Evolutionary conservation across 2,113 vertebrate species (phyloP).

Genomic region (Python bivittatus): DNA sequence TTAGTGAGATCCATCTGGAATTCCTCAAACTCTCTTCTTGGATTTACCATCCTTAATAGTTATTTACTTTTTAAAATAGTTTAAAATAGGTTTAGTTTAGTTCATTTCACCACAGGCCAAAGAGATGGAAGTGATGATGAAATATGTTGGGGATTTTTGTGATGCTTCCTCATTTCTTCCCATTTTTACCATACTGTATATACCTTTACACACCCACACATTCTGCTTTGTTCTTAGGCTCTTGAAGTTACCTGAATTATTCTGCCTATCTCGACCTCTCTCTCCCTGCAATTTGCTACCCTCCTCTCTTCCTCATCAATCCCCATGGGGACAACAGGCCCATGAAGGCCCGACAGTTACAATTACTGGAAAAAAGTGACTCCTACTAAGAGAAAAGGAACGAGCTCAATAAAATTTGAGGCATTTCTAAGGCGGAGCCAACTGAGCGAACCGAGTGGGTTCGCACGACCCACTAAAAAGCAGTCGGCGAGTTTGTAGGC

Average conservation of each 20-base stretch:
- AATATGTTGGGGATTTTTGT: not conserved
- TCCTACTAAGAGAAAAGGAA: not conserved
- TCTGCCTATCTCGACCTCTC: not conserved
- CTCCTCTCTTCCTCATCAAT: not conserved
- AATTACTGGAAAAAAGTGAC: not conserved
- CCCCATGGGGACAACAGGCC: not conserved
- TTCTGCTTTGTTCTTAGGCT: not conserved
- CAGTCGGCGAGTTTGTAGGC: not conserved
- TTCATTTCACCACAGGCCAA: not conserved
- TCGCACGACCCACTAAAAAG: not conserved
- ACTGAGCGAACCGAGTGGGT: not conserved
- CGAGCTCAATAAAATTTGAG: not conserved
- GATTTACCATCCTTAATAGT: not conserved
- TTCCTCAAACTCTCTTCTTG: not conserved
- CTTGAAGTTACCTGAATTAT: not conserved
- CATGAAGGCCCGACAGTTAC: not conserved
- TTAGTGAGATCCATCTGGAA: not conserved
- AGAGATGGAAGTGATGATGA: not conserved
- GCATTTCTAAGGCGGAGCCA: not conserved
- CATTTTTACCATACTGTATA: not conserved
- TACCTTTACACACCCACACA: accelerated
- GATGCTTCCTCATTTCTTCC: not conserved
- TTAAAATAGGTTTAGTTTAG: not conserved
- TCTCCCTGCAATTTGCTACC: not conserved
- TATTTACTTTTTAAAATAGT: not conserved